Base-by-base conservation (phyloP, 92 coral and sea anemone genomes). In the Zoanthus gigantus region DNA sequence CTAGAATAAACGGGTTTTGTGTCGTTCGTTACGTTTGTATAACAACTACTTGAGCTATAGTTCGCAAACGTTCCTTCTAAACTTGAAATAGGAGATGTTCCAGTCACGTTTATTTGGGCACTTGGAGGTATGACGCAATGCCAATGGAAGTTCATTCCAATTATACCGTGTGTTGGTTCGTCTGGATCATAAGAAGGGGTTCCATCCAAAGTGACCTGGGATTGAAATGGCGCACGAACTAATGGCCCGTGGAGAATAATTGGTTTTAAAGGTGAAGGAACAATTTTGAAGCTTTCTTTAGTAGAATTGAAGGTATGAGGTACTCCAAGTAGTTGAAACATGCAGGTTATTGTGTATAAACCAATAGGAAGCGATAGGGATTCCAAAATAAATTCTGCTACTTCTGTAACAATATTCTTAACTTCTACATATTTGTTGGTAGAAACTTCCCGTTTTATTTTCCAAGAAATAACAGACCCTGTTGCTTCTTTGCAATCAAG, bases 251-350 rank as follows among this genome's bases (percentile, higher is more conserved):
- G 85, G 42, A 67, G 75, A 66, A 81, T 81, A 5, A 46, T 71
- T 10, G 85, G 74, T 67, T 81, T 81, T 47, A 81, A 15, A 46
- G 85, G 85, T 1, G 85, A 81, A 2, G 85, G 85, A 18, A 67
- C 53, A 17, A 81, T 50, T 28, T 65, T 53, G 32, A 81, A 4
- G 31, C 10, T 18, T 23, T 34, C 29, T 23, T 81, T 74, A 66
- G 85, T 44, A 44, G 85, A 81, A 12, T 81, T 66, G 13, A 47
- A 81, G 45, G 85, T 81, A 6, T 66, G 9, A 5, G 75, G 85
- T 28, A 81, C 85, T n/a, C 85, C 85, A n/a, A 81, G 53, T n/a
- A 81, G 32, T 81, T 71, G 45, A 81, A 46, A 81, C 37, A 32
- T 8, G 45, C 73, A 68, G 0, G 60, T 81, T n/a, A 81, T 44